Evolutionary conservation across 2,888 invertebrate genomes (phyloP).

Genomic region (Folsomia candida): DNA sequence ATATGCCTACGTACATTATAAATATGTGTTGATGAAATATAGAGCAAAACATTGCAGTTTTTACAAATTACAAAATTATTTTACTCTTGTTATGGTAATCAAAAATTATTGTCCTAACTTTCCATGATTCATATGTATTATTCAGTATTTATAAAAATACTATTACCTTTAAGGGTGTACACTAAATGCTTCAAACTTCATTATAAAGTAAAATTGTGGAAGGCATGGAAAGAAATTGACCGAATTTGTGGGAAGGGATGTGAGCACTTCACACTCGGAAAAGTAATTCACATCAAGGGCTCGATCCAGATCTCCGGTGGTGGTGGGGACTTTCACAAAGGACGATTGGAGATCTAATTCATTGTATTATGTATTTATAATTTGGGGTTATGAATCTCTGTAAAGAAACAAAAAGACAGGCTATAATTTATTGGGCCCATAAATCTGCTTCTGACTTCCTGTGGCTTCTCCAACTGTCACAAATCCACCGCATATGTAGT

Average conservation of each 20-base stretch:
- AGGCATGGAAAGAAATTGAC: too few relatives aligned
- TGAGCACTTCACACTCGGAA: not conserved
- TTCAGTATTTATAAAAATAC: too few relatives aligned
- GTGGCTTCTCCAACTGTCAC: constrained; percentile 27
- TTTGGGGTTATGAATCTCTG: constrained; percentile 24
- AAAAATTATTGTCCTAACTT: too few relatives aligned
- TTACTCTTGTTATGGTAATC: too few relatives aligned
- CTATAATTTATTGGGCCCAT: constrained; percentile 43
- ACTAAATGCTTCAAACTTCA: too few relatives aligned
- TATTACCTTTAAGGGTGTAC: too few relatives aligned
- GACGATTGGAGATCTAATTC: not conserved
- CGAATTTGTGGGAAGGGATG: not conserved
- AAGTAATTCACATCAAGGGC: not conserved
- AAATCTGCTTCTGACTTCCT: constrained; percentile 43
- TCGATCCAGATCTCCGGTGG: not conserved
- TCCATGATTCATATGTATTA: too few relatives aligned
- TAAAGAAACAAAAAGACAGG: constrained; percentile 44
- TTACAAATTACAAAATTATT: too few relatives aligned
- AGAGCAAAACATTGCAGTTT: too few relatives aligned
- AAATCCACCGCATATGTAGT: constrained; percentile 10
- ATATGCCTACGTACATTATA: too few relatives aligned
- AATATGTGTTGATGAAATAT: not conserved
- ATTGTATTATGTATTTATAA: constrained; percentile 20
- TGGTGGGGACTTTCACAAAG: not conserved
- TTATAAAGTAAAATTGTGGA: too few relatives aligned